Percentiles rank a stretch among this genome's conserved stretches.
Conservation (phyloP, 2,888 invertebrate genomes). For the Matsumyia berberina region DNA sequence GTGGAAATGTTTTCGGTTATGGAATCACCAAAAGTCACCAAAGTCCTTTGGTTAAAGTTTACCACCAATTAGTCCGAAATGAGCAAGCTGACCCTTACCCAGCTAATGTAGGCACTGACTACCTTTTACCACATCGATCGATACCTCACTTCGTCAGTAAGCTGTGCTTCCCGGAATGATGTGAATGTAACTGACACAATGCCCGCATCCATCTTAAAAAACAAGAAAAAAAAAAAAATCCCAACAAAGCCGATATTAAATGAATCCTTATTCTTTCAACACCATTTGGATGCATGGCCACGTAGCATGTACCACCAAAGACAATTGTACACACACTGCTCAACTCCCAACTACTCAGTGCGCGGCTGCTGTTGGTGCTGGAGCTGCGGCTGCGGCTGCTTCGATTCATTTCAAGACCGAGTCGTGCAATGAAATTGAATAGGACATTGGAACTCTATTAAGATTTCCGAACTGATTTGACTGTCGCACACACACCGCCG, state of each 20-base stretch:
- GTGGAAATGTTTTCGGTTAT: too few species aligned
- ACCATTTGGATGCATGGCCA: slow-evolving; percentile 58
- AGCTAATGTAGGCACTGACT: too few species aligned
- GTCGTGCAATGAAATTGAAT: slow-evolving; percentile 76
- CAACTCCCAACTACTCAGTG: slow-evolving; percentile 23
- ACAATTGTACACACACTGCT: slow-evolving; percentile 40
- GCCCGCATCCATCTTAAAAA: slow-evolving; percentile 12
- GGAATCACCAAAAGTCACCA: too few species aligned
- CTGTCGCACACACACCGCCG: slow-evolving; percentile 63
- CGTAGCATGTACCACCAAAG: slow-evolving; percentile 35
- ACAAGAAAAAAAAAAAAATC: too few species aligned
- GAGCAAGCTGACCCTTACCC: too few species aligned
- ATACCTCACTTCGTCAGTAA: background rate
- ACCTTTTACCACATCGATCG: too few species aligned
- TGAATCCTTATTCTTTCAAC: slow-evolving; percentile 64
- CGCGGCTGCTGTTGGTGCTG: slow-evolving; percentile 1
- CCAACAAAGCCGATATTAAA: slow-evolving; percentile 34
- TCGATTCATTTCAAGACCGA: slow-evolving; percentile 56
- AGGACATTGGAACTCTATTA: slow-evolving; percentile 77
- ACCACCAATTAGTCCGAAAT: too few species aligned
- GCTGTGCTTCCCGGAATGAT: background rate
- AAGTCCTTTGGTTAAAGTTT: too few species aligned
- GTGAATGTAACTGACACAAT: background rate
- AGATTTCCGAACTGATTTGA: slow-evolving; percentile 74
- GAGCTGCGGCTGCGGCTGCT: background rate